Evolutionary conservation across 1,140 invertebrate genomes (phyloP).

Genomic region (Trichomalopsis sarcophagae): DNA sequence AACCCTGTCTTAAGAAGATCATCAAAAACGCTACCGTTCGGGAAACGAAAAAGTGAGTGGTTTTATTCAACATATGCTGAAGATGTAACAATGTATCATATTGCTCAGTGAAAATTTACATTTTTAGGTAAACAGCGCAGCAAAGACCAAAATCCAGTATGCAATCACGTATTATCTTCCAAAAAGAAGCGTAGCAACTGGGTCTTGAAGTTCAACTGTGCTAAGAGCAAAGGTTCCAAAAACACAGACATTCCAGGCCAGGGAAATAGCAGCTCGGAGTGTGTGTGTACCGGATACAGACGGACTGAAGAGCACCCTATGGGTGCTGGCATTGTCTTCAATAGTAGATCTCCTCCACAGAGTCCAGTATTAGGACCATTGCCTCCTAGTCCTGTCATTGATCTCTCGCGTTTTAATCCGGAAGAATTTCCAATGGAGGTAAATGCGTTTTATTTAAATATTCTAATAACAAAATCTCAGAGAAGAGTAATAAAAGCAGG

Average conservation of each 20-base stretch:
- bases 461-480: neutral
- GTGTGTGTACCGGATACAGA: slow-evolving; percentile 79
- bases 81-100: neutral
- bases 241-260: slow-evolving; percentile 73
- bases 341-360: slow-evolving; percentile 69
- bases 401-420: slow-evolving; percentile 78
- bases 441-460: slow-evolving; percentile 30
- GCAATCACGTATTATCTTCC: slow-evolving; percentile 70
- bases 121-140: slow-evolving; percentile 68
- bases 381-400: slow-evolving; percentile 75
- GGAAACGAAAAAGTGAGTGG: slow-evolving; percentile 67
- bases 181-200: slow-evolving; percentile 79
- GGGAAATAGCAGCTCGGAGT: slow-evolving; percentile 74
- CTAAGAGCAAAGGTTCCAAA: slow-evolving; percentile 75
- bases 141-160: slow-evolving; percentile 70
- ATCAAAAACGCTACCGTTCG: slow-evolving; percentile 73
- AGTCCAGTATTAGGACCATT: slow-evolving; percentile 67
- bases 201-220: slow-evolving; percentile 79
- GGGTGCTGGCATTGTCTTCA: slow-evolving; percentile 74
- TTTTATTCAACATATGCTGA: neutral
- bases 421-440: slow-evolving; percentile 78
- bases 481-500: neutral
- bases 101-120: slow-evolving; percentile 22
- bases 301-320: slow-evolving; percentile 77
- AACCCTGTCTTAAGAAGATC: slow-evolving; percentile 70